Evolutionary conservation across 2,113 vertebrate species (phyloP).

Genomic region (Cochlearius cochlearius): DNA sequence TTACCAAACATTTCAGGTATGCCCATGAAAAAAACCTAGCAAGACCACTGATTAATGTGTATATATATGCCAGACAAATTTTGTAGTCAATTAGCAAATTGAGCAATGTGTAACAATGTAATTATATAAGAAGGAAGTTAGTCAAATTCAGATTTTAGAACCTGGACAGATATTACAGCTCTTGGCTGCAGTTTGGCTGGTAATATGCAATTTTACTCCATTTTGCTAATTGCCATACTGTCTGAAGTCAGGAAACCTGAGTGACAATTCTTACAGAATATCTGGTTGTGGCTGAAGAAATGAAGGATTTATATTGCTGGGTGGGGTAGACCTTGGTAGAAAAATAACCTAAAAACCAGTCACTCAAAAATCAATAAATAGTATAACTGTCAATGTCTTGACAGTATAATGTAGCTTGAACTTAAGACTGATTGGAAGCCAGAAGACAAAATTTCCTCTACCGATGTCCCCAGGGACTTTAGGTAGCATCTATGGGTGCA

Average conservation of each 20-base stretch:
- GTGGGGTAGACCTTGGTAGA: neutral
- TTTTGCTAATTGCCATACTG: conserved; percentile 2
- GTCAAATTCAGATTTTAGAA: conserved; percentile 23
- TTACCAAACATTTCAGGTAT: neutral
- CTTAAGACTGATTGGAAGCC: neutral
- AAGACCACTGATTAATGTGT: neutral
- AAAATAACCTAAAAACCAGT: neutral
- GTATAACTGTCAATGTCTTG: neutral
- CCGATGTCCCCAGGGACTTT: neutral
- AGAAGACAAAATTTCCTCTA: neutral
- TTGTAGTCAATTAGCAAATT: conserved; percentile 49
- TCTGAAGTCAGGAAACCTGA: neutral
- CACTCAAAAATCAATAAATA: neutral
- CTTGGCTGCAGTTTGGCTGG: conserved; percentile 1
- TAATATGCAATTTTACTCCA: conserved; percentile 22
- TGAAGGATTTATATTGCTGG: conserved; percentile 28
- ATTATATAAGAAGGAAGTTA: conserved; percentile 51
- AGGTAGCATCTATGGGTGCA: neutral
- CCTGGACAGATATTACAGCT: neutral
- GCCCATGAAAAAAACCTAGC: neutral
- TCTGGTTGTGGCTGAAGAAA: neutral
- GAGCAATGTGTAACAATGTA: conserved; percentile 14
- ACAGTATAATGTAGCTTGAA: neutral
- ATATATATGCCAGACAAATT: neutral
- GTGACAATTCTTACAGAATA: neutral